Evolutionary conservation across 2,888 invertebrate species (phyloP).

Genomic region (Conops quadrifasciatus): DNA sequence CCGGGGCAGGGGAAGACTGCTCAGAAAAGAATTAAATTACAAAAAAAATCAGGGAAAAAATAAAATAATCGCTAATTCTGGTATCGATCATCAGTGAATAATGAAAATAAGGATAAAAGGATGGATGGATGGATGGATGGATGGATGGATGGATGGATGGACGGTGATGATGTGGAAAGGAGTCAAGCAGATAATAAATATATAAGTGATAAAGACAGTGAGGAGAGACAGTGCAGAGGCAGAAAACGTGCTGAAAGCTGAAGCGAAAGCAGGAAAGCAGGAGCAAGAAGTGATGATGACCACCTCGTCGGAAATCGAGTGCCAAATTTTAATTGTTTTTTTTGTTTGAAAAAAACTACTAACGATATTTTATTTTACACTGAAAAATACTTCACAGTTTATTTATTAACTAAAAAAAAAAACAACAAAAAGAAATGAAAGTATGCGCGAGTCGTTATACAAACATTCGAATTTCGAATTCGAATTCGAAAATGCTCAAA

Average conservation of each 20-base stretch:
- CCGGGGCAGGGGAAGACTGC: background rate
- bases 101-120: background rate
- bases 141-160: conserved; percentile 3
- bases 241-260: background rate
- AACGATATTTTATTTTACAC: conserved; percentile 28
- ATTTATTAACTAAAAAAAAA: conserved; percentile 2
- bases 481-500: background rate
- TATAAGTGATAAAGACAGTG: background rate
- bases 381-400: conserved; percentile 24
- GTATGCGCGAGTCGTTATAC: background rate
- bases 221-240: background rate
- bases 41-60: conserved; percentile 19
- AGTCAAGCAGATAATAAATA: background rate
- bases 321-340: conserved; percentile 56
- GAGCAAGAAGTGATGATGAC: background rate
- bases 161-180: background rate
- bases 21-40: conserved; percentile 17
- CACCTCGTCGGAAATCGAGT: conserved; percentile 56
- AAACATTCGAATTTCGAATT: conserved; percentile 18
- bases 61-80: background rate
- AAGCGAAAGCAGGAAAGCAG: background rate
- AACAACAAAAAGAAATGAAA: background rate
- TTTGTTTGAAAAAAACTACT: conserved; percentile 14
- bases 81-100: background rate
- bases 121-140: background rate